phyloP scores from a whole-genome alignment of 2,797 vertebrate species.

The Merluccius polli region DNA sequence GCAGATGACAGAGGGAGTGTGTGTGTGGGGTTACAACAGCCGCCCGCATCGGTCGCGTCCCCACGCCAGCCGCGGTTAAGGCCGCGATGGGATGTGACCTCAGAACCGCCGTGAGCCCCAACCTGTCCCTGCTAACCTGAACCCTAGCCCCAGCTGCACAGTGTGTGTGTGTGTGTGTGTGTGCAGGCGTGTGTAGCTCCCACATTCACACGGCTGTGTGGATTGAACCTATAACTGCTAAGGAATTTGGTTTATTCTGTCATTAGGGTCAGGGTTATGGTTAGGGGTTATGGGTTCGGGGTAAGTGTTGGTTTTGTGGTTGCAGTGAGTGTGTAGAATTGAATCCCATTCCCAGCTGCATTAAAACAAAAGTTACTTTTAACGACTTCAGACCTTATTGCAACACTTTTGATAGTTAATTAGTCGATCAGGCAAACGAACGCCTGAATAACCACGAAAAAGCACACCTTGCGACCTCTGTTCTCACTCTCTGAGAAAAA shows the following conservation, averaged over 20 bases:
- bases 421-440: too few relatives aligned
- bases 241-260: too few relatives aligned
- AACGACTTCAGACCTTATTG: neutral
- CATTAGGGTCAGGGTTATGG: too few relatives aligned
- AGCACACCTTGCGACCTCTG: neutral
- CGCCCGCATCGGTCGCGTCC: slow-evolving; percentile 22
- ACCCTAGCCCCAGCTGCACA: neutral
- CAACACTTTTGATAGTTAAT: neutral
- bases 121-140: neutral
- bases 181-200: too few relatives aligned
- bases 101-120: slow-evolving; percentile 12
- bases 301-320: too few relatives aligned
- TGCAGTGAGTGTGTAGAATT: too few relatives aligned
- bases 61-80: slow-evolving; percentile 24
- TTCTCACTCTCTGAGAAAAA: neutral
- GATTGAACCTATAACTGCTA: too few relatives aligned
- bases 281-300: too few relatives aligned
- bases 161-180: too few relatives aligned
- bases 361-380: neutral
- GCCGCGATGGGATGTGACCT: slow-evolving; percentile 16
- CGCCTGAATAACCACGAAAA: too few relatives aligned
- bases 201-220: too few relatives aligned
- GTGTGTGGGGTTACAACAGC: slow-evolving; percentile 32
- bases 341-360: neutral
- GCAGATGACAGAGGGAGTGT: slow-evolving; percentile 24